These are phyloP conservation scores for Mercenaria mercenaria DNA, from an alignment of 1,140 invertebrate genomes.

Conservation along the genomic window DNA sequence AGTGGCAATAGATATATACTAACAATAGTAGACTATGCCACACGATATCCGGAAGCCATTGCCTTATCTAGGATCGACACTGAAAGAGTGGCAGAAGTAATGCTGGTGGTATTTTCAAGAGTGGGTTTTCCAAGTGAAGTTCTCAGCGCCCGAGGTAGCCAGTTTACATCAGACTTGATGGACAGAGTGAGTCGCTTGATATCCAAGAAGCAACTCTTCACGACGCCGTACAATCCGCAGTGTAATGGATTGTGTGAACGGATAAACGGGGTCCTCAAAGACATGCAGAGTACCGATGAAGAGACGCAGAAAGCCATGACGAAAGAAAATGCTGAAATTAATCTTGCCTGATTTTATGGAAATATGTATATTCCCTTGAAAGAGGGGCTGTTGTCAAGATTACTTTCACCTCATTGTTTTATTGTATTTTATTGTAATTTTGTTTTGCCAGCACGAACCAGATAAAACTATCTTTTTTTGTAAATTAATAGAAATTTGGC, in stretches of 20 bases:
- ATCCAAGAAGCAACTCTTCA: neutral
- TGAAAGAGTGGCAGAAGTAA: constrained; percentile 63
- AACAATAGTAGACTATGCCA: constrained; percentile 69
- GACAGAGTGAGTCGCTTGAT: neutral
- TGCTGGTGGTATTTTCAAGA: neutral
- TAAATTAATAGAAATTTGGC: too few species aligned
- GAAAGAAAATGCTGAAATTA: too few species aligned
- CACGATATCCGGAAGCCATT: constrained; percentile 69
- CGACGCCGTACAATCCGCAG: neutral
- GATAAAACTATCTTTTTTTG: too few species aligned
- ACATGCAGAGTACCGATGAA: too few species aligned
- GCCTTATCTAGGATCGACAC: constrained; percentile 56
- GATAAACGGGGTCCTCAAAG: neutral
- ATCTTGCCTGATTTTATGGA: too few species aligned
- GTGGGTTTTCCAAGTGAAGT: neutral
- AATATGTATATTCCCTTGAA: too few species aligned
- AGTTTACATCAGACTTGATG: constrained; percentile 19
- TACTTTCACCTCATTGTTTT: too few species aligned
- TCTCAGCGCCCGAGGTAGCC: neutral
- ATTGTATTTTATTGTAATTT: too few species aligned
- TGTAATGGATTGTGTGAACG: neutral
- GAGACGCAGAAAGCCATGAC: too few species aligned
- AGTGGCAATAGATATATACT: constrained; percentile 64
- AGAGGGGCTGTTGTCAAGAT: too few species aligned
- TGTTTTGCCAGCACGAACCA: too few species aligned